Evolutionary conservation across 1,140 invertebrate species (phyloP).

Genomic region (Sipha flava): DNA sequence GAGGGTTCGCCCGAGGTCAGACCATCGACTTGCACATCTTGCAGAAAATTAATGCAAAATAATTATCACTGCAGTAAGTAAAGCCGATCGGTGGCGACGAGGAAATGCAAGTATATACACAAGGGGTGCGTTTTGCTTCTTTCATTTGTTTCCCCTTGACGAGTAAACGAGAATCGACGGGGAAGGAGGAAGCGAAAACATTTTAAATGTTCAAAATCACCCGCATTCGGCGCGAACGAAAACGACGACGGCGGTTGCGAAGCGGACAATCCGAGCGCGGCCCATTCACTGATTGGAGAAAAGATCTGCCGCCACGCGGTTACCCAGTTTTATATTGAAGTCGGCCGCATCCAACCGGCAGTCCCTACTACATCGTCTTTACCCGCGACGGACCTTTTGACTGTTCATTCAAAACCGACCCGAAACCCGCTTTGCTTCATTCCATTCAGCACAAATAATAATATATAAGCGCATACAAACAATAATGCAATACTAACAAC

Average conservation of each 20-base stretch:
- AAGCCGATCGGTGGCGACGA: no score
- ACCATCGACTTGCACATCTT: no score
- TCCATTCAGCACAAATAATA: background rate
- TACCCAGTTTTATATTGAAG: slow-evolving; percentile 10
- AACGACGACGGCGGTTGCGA: background rate
- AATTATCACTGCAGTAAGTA: no score
- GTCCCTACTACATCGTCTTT: background rate
- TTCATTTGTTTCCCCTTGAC: no score
- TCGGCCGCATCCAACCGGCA: background rate
- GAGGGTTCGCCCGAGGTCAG: no score
- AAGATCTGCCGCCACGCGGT: background rate
- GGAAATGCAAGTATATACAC: no score
- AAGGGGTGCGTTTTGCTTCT: no score
- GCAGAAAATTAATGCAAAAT: no score
- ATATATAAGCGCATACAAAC: background rate
- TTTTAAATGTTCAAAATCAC: no score
- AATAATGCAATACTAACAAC: no score
- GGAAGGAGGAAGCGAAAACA: background rate
- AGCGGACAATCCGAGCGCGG: background rate
- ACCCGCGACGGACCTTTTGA: background rate
- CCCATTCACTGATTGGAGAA: slow-evolving; percentile 19
- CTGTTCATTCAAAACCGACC: background rate
- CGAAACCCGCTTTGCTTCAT: background rate
- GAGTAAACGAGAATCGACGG: no score
- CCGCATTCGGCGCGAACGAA: no score